phyloP scores from a whole-genome alignment of 2,888 invertebrate species.

The Aspidiotus destructor region DNA sequence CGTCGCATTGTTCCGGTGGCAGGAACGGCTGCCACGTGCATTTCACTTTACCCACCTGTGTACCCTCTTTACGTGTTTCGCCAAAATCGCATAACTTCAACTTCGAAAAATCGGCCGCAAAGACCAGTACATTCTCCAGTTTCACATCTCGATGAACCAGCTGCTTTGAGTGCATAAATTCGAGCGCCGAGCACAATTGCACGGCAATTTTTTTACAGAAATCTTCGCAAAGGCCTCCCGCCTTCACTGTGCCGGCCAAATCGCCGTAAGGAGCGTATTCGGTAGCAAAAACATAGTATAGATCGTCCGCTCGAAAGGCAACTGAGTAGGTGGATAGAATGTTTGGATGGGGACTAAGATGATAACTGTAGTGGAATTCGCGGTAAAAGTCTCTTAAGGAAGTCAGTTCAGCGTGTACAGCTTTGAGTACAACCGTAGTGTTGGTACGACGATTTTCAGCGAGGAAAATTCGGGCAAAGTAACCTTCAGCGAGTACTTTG shows the following conservation, averaged over 20 bases:
- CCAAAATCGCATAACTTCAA: slow-evolving; percentile 70
- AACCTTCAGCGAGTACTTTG: slow-evolving; percentile 56
- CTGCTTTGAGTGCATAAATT: slow-evolving; percentile 68
- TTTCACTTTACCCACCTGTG: slow-evolving; percentile 49
- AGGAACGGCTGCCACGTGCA: slow-evolving; percentile 52
- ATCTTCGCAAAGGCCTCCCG: slow-evolving; percentile 53
- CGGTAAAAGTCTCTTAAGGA: slow-evolving; percentile 56
- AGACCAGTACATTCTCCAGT: slow-evolving; percentile 62
- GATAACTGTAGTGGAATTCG: slow-evolving; percentile 68
- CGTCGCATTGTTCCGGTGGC: slow-evolving; percentile 53
- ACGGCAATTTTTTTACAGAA: slow-evolving; percentile 55
- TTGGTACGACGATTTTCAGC: slow-evolving; percentile 52
- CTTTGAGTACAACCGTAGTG: slow-evolving; percentile 59
- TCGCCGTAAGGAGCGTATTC: slow-evolving; percentile 66
- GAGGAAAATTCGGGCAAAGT: slow-evolving; percentile 58
- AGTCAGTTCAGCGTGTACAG: slow-evolving; percentile 52
- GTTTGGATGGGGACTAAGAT: slow-evolving; percentile 65
- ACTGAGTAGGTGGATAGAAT: slow-evolving; percentile 67
- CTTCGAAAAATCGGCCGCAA: slow-evolving; percentile 54
- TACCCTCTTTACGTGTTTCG: slow-evolving; percentile 53
- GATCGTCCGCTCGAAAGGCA: slow-evolving; percentile 51
- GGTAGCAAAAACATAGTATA: slow-evolving; percentile 54
- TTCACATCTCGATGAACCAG: slow-evolving; percentile 67
- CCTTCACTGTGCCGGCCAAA: slow-evolving; percentile 52
- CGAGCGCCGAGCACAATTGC: slow-evolving; percentile 62